phyloP scores from a whole-genome alignment of 2,888 invertebrate species.

The Parnassius mnemosyne region DNA sequence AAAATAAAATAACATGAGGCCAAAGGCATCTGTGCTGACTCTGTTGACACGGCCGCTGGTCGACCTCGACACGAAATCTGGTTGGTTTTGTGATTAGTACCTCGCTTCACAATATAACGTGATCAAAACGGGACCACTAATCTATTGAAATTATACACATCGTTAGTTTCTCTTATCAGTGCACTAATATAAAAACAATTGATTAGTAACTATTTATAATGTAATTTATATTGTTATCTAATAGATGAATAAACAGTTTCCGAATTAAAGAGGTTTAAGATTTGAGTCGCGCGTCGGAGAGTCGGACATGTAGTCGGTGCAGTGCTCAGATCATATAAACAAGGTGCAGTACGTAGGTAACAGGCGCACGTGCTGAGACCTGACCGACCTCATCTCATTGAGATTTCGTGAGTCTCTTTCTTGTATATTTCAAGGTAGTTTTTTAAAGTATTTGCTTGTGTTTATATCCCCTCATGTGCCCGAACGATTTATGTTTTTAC shows the following conservation, averaged over 20 bases:
- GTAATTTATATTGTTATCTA: no score
- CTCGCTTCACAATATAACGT: neutral
- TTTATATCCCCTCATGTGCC: no score
- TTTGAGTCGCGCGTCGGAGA: neutral
- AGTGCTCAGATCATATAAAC: no score
- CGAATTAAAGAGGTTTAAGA: neutral
- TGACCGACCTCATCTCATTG: neutral
- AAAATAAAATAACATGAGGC: no score
- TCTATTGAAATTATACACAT: neutral
- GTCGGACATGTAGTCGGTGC: neutral
- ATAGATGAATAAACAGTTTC: neutral
- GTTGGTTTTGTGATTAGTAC: neutral
- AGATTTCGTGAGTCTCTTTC: neutral
- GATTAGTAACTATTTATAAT: no score
- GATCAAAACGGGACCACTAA: neutral
- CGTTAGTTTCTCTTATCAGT: conserved; percentile 4
- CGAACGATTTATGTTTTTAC: no score
- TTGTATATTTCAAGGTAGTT: no score
- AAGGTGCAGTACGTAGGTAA: neutral
- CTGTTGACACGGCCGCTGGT: neutral
- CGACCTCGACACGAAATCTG: neutral
- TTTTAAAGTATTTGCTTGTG: no score
- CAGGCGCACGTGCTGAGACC: neutral
- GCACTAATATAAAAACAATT: conserved; percentile 12
- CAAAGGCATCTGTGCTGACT: neutral